Evolutionary conservation across 2,113 vertebrate genomes (phyloP).

Genomic region (Ciconia stormi): DNA sequence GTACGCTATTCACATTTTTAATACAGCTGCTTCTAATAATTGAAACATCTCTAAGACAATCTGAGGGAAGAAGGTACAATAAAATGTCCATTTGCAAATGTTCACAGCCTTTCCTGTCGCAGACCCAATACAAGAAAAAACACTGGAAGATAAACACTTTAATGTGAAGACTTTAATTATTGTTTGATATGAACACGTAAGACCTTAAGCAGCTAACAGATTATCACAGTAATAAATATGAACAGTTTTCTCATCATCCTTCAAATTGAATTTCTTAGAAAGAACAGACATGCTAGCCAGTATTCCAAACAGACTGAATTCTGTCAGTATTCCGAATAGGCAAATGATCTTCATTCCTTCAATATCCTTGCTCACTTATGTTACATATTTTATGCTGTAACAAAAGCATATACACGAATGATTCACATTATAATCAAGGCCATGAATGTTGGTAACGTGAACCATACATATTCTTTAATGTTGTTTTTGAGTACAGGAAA

Average conservation of each 20-base stretch:
- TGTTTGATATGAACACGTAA: background rate
- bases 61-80: background rate
- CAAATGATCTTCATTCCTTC: slow-evolving; percentile 1
- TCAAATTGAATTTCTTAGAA: background rate
- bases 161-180: slow-evolving; percentile 28
- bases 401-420: background rate
- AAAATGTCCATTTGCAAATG: background rate
- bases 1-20: background rate
- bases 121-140: background rate
- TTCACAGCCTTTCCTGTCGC: background rate
- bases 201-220: background rate
- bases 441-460: background rate
- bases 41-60: background rate
- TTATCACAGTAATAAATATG: background rate
- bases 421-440: slow-evolving; percentile 1
- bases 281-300: background rate
- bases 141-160: background rate
- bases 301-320: background rate
- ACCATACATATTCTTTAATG: background rate
- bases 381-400: background rate
- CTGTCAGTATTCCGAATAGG: background rate
- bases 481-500: slow-evolving; percentile 18
- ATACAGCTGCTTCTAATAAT: slow-evolving; percentile 3
- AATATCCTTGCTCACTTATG: background rate
- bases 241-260: background rate